Base-by-base conservation (phyloP, 2,113 vertebrate species). In the Apaloderma vittatum region DNA sequence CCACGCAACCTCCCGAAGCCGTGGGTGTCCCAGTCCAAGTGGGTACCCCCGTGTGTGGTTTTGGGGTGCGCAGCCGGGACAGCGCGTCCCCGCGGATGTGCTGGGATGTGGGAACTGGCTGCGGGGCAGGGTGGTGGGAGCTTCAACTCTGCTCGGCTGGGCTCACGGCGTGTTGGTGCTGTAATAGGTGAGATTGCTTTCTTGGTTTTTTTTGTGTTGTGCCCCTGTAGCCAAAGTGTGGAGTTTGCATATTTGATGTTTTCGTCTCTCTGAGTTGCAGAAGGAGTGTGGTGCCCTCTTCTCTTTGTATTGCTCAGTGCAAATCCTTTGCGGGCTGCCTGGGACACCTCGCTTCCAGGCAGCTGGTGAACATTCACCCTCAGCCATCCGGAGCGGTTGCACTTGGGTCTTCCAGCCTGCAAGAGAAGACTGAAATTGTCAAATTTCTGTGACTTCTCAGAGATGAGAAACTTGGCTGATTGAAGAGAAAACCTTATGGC, bases 11-110 rank as follows among this genome's bases (percentile, higher is more conserved):
- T 49, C 46, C 63, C 2, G 11, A 23, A 65, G 11, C 3, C 0
- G 0, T 10, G 7, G 36, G 4, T 51, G 20, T 45, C 37, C 30
- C n/a, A 13, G 17, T 34, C 12, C 0, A 4, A 34, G 72, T 27
- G 1, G 1, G 0, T 68, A 37, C 29, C 52, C 30, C 14, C 12
- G 20, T 3, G 10, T 0, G 8, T 8, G 45, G 52, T 19, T 21
- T 43, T 2, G 16, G 6, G 9, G 49, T 5, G 40, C 58, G 6
- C 0, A 2, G 54, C 30, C 32, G 11, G 36, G 51, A 29, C 29
- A 14, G 30, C 0, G 5, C 1, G 6, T 17, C 37, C 73, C 72
- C 7, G 0, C 0, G 17, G 70, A 15, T 24, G 36, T 15, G 3
- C 34, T 0, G 1, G 51, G 0, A 1, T 24, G 66, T 43, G 40